Percentiles rank a stretch among this genome's conserved stretches.
These are phyloP conservation scores for Spinibarbus caldwelli DNA, from an alignment of 2,797 vertebrate genomes.

Conservation along the genomic window DNA sequence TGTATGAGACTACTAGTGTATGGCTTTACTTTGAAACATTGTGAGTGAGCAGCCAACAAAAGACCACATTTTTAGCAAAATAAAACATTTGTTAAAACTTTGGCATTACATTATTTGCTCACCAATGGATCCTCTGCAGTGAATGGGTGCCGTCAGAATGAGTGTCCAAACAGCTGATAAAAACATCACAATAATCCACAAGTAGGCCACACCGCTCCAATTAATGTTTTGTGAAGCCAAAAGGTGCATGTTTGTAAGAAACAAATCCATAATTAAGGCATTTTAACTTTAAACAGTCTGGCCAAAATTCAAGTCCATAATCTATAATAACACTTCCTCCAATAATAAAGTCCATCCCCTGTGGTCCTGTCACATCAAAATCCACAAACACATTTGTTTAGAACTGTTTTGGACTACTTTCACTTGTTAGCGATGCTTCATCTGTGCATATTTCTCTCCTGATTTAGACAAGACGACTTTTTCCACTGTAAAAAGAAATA, in stretches of 20 bases:
- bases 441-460: background rate
- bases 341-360: background rate
- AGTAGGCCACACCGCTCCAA: no score
- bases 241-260: no score
- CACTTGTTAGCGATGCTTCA: background rate
- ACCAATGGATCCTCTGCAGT: background rate
- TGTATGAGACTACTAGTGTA: background rate
- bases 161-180: background rate
- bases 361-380: background rate
- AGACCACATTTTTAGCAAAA: background rate
- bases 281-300: no score
- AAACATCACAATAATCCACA: background rate
- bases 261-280: no score
- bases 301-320: no score
- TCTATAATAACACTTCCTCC: background rate
- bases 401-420: background rate
- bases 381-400: background rate
- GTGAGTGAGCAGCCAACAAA: background rate
- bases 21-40: background rate
- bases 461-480: background rate
- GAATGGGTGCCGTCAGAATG: background rate
- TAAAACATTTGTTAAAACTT: slow-evolving; percentile 13
- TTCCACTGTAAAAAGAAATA: background rate
- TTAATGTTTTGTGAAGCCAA: background rate
- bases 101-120: no score